Conservation (phyloP, 2,797 vertebrate species). For the Leuciscus waleckii region DNA sequence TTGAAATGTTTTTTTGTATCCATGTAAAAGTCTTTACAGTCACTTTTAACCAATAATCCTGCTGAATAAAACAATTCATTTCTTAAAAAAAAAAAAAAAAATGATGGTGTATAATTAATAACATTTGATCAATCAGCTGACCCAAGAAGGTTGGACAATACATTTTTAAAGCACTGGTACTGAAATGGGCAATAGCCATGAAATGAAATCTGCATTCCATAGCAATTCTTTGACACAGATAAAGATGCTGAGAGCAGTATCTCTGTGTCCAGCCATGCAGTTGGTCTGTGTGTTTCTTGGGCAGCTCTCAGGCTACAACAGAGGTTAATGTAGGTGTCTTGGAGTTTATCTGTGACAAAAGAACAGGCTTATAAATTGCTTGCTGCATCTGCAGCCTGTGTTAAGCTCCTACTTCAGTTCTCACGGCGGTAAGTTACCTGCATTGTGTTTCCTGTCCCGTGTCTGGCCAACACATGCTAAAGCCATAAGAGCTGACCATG, state of each 20-base stretch:
- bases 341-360: conserved; percentile 47
- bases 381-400: conserved; percentile 39
- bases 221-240: conserved; percentile 3
- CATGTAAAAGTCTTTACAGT: background rate
- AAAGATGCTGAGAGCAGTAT: conserved; percentile 13
- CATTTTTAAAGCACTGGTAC: background rate
- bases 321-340: conserved; percentile 49
- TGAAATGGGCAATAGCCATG: background rate
- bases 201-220: background rate
- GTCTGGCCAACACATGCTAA: conserved; percentile 41
- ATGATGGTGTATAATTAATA: background rate
- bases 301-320: conserved; percentile 29
- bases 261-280: conserved; percentile 7
- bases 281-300: conserved; percentile 14
- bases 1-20: background rate
- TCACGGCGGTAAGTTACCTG: conserved; percentile 51
- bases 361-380: conserved; percentile 35
- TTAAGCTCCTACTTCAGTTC: conserved; percentile 24
- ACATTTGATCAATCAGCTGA: background rate
- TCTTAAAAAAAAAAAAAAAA: background rate
- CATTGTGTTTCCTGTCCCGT: conserved; percentile 33
- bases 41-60: too few species aligned
- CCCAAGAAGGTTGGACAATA: background rate
- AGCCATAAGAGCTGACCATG: conserved; percentile 39
- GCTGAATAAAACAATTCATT: background rate